These are phyloP conservation scores for Gymnorhina tibicen DNA, from an alignment of 2,113 vertebrate genomes.

Conservation along the genomic window DNA sequence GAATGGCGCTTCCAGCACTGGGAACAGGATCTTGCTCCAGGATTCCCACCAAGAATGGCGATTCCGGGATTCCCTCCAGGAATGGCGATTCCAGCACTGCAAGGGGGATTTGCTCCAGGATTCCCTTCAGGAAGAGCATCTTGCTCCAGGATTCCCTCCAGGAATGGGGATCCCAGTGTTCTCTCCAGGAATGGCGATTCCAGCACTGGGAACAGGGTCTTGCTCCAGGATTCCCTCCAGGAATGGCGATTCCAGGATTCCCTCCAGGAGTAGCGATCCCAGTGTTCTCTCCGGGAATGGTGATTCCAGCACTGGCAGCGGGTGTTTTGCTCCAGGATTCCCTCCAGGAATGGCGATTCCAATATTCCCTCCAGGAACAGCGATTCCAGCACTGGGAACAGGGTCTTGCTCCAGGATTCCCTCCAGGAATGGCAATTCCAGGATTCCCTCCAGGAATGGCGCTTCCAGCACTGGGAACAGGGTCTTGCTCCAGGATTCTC, in stretches of 20 bases:
- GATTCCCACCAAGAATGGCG: fast-evolving
- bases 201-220: neutral
- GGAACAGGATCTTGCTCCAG: neutral
- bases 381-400: fast-evolving
- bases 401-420: fast-evolving
- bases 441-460: neutral
- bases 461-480: neutral
- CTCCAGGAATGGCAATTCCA: fast-evolving
- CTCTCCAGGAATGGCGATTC: fast-evolving
- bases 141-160: neutral
- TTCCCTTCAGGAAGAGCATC: neutral
- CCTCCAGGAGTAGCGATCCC: neutral
- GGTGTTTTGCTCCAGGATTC: fast-evolving
- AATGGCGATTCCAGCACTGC: fast-evolving
- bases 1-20: neutral
- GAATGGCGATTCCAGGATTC: neutral
- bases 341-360: fast-evolving
- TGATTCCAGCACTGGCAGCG: fast-evolving
- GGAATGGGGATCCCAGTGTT: neutral
- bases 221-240: neutral
- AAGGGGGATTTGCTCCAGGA: neutral
- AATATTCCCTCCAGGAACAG: neutral
- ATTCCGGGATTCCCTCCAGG: neutral
- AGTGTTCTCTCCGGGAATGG: neutral
- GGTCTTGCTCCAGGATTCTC: neutral